Conservation (phyloP, 53 echinoderm and acorn worm species). For the Holothuria leucospilota region DNA sequence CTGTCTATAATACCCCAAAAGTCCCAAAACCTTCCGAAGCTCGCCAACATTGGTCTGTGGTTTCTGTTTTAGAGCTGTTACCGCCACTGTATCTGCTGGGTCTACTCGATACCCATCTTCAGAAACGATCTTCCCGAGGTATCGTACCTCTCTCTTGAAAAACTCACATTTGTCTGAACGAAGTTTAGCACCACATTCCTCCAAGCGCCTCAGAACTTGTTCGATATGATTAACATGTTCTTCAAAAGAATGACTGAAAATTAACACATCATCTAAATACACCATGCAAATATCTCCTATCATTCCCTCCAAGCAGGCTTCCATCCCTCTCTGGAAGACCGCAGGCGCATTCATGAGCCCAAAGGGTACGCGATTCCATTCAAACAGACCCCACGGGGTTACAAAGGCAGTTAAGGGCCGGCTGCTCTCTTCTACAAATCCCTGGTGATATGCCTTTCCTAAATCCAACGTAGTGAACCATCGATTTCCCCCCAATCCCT, state of each 20-base stretch:
- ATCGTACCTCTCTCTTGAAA: constrained; percentile 64
- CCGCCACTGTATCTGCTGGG: constrained; percentile 53
- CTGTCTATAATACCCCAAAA: constrained; percentile 62
- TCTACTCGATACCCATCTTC: constrained; percentile 46
- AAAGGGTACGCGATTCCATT: constrained; percentile 70
- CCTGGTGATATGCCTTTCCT: constrained; percentile 80
- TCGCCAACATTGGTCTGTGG: constrained; percentile 58
- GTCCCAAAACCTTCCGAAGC: constrained; percentile 59
- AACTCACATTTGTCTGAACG: constrained; percentile 49
- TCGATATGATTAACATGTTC: constrained; percentile 35
- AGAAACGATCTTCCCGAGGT: constrained; percentile 62
- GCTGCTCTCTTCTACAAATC: constrained; percentile 56
- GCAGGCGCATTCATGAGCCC: constrained; percentile 41
- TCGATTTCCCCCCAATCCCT: constrained; percentile 52
- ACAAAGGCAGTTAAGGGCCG: constrained; percentile 67
- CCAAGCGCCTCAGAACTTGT: constrained; percentile 9
- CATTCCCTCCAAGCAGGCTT: constrained; percentile 25
- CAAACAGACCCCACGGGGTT: constrained; percentile 61
- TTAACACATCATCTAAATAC: constrained; percentile 33
- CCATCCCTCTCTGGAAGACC: constrained; percentile 38
- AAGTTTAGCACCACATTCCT: constrained; percentile 38
- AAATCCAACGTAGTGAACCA: constrained; percentile 71
- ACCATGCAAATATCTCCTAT: constrained; percentile 35
- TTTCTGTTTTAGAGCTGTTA: constrained; percentile 43
- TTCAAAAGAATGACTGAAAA: constrained; percentile 41